phyloP scores from a whole-genome alignment of 2,113 vertebrate genomes.

The Sturnus vulgaris region DNA sequence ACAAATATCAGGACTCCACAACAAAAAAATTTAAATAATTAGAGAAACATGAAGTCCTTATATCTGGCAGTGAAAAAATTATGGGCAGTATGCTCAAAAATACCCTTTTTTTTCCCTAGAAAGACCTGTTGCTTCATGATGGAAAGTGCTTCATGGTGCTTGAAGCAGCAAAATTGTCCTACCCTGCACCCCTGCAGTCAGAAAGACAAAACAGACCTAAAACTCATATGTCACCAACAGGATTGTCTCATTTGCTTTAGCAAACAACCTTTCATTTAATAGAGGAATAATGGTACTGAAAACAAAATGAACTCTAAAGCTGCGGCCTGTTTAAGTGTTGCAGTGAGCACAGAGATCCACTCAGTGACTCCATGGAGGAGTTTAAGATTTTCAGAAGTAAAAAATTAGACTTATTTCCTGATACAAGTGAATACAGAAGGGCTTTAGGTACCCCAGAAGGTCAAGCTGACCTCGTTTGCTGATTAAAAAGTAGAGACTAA shows the following conservation, averaged over 20 bases:
- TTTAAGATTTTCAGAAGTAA: not conserved
- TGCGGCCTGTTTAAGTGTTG: not conserved
- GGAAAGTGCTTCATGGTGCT: not conserved
- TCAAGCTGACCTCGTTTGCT: not conserved
- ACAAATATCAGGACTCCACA: not conserved
- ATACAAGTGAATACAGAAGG: not conserved
- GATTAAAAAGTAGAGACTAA: not conserved
- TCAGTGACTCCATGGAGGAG: not conserved
- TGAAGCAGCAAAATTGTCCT: not conserved
- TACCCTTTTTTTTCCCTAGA: rapidly evolving
- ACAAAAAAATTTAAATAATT: no score
- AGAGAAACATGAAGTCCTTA: not conserved
- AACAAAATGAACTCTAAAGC: not conserved
- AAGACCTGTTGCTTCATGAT: not conserved
- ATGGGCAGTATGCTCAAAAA: not conserved
- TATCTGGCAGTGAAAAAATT: not conserved
- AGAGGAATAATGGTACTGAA: not conserved
- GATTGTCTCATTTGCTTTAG: not conserved
- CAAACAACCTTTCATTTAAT: not conserved
- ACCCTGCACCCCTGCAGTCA: not conserved
- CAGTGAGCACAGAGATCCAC: not conserved
- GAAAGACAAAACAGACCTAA: not conserved
- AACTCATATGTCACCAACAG: not conserved
- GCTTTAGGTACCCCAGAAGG: not conserved
- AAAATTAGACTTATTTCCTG: not conserved